A percentile compares a stretch with the other conserved stretches of the same genome.
phyloP scores from a whole-genome alignment of 2,888 invertebrate genomes.

The Lamellibrachia satsuma region DNA sequence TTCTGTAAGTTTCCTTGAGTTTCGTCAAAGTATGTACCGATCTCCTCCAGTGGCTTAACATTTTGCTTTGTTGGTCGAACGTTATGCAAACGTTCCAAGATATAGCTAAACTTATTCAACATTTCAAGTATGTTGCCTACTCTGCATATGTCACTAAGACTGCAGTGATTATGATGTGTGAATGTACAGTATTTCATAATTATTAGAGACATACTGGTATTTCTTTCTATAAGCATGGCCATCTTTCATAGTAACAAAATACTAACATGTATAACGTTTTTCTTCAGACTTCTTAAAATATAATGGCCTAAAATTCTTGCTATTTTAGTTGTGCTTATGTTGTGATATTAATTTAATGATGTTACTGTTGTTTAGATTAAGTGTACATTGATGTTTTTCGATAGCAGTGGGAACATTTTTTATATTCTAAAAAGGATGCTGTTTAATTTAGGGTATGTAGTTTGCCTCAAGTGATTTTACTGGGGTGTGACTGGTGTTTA shows the following conservation, averaged over 20 bases:
- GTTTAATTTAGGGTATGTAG: not conserved
- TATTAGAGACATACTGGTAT: too few species aligned
- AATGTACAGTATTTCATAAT: too few species aligned
- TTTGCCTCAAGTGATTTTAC: not conserved
- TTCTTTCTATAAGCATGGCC: not conserved
- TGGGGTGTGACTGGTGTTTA: not conserved
- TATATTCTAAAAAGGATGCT: not conserved
- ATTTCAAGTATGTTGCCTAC: too few species aligned
- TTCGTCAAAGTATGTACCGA: too few species aligned
- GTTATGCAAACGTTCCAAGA: too few species aligned
- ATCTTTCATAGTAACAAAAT: not conserved
- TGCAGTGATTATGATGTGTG: too few species aligned
- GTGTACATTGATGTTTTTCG: not conserved
- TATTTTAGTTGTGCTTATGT: constrained; percentile 2
- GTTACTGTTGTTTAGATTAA: not conserved
- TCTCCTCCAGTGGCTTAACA: too few species aligned
- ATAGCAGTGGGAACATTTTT: not conserved
- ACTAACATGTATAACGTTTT: not conserved
- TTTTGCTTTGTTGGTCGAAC: too few species aligned
- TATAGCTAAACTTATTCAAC: too few species aligned
- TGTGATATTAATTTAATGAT: not conserved
- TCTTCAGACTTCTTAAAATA: not conserved
- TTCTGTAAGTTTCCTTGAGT: too few species aligned
- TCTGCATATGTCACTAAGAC: too few species aligned
- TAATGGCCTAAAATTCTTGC: not conserved